Base-by-base conservation (phyloP, 2,113 vertebrate species). In the Otolemur garnettii region DNA sequence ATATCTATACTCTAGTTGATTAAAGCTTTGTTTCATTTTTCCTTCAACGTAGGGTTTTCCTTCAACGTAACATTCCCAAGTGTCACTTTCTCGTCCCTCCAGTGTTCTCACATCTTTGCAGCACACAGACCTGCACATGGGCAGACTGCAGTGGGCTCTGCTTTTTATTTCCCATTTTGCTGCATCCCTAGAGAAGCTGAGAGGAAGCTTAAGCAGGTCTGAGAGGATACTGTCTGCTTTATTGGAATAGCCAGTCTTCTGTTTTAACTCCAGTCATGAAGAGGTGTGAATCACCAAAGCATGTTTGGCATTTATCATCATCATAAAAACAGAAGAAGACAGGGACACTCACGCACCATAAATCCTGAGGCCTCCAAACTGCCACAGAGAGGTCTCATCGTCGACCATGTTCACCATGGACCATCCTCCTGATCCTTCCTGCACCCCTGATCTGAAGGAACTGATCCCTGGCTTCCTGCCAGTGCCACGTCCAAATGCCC, bases 11-110 rank as follows among this genome's bases (percentile, higher is more conserved):
- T 81, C 81, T n/a, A 85, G 57, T 75, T 94, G 66, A 96, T 79
- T 90, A 96, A 94, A 91, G 80, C 59, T 94, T 78, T 92, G 30
- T 84, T 96, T 96, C 50, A 68, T 75, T 95, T 87, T 72, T 84
- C 21, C n/a, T n/a, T n/a, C n/a, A n/a, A n/a, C n/a, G n/a, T n/a
- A 91, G 78, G 62, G 5, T 30, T 95, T 94, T 91, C 42, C 33
- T 87, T 95, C 57, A 71, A 85, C 87, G 74, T 11, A 53, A 18
- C 38, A 83, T 62, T 87, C 81, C 42, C 33, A 59, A 84, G 60
- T 79, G n/a, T 74, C 24, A 55, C n/a, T 82, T 71, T 87, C 24
- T 90, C 26, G 30, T 35, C 12, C 28, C 2, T 85, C 21, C 2
- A 50, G 21, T 33, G 57, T 81, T 79, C 87, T 92, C 30, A 12